phyloP scores from a whole-genome alignment of 2,888 invertebrate species.

The Cremastobaeus sp. region DNA sequence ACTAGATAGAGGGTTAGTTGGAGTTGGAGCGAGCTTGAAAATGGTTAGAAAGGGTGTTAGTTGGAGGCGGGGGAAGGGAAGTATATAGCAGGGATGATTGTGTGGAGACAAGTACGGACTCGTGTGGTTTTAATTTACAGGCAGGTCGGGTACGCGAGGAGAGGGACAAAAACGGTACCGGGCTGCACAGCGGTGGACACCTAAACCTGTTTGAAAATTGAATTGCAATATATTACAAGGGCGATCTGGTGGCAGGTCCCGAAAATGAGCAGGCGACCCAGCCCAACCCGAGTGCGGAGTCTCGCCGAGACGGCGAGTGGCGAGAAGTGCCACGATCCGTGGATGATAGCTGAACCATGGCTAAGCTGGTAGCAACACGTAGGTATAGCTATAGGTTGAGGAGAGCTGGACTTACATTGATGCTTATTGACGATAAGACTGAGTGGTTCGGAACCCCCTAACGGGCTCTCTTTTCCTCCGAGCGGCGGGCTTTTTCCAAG shows the following conservation, averaged over 20 bases:
- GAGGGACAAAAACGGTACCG: not conserved
- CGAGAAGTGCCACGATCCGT: no score
- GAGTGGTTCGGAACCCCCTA: slow-evolving; percentile 77
- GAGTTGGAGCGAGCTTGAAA: no score
- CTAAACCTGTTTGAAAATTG: not conserved
- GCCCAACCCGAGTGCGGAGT: no score
- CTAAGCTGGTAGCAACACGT: slow-evolving; percentile 12
- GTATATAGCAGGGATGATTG: not conserved
- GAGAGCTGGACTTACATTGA: slow-evolving; percentile 74
- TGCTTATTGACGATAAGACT: slow-evolving; percentile 79
- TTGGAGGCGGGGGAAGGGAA: not conserved
- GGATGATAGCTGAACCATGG: no score
- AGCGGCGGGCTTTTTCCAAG: slow-evolving; percentile 78
- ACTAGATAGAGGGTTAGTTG: no score
- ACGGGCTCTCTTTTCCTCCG: slow-evolving; percentile 75
- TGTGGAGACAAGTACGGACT: not conserved
- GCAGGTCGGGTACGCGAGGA: not conserved
- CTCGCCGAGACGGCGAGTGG: no score
- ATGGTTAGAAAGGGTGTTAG: no score
- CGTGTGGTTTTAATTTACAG: no score
- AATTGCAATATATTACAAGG: not conserved
- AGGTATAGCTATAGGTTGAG: slow-evolving; percentile 10
- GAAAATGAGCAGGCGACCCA: no score
- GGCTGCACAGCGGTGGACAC: not conserved
- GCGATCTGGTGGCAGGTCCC: not conserved